phyloP scores from a whole-genome alignment of 2,113 vertebrate genomes.

The Calyptommatus sinebrachiatus region DNA sequence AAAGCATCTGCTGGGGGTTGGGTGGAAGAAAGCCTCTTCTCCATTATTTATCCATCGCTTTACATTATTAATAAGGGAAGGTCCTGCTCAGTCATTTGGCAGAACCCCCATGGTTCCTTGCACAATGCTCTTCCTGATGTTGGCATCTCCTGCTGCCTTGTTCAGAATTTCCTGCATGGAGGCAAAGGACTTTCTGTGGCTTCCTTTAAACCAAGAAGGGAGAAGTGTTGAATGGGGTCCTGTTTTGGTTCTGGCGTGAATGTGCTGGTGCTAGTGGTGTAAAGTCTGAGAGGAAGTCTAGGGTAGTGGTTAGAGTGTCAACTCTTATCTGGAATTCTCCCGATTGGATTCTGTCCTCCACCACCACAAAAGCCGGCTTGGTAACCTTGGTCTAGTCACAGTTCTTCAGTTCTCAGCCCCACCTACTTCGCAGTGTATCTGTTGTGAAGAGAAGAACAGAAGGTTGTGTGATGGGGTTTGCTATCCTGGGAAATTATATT shows the following conservation, averaged over 20 bases:
- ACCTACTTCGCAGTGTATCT: too few relatives aligned
- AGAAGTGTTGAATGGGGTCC: background rate
- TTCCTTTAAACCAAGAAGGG: slow-evolving; percentile 46
- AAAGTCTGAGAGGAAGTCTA: too few relatives aligned
- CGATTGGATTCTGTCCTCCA: too few relatives aligned
- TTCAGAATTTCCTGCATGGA: background rate
- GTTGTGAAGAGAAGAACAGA: too few relatives aligned
- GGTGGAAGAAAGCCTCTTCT: background rate
- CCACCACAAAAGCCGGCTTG: too few relatives aligned
- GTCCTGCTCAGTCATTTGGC: background rate
- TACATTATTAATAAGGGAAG: slow-evolving; percentile 7
- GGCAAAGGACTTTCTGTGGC: slow-evolving; percentile 23
- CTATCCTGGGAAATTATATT: too few relatives aligned
- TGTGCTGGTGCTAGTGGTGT: background rate
- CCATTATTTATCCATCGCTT: background rate
- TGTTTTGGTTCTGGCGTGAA: background rate
- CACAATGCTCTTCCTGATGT: slow-evolving; percentile 12
- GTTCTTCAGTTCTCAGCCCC: too few relatives aligned
- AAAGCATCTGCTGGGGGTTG: background rate
- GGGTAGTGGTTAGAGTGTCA: too few relatives aligned
- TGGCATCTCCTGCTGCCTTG: background rate
- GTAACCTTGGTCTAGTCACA: too few relatives aligned
- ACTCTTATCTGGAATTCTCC: too few relatives aligned
- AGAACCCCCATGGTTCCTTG: background rate
- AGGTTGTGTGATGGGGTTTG: too few relatives aligned